Evolutionary conservation across 2,797 vertebrate species (phyloP), one percentile per base, ranked within the genome.

Genomic region (Acanthis flammea): DNA sequence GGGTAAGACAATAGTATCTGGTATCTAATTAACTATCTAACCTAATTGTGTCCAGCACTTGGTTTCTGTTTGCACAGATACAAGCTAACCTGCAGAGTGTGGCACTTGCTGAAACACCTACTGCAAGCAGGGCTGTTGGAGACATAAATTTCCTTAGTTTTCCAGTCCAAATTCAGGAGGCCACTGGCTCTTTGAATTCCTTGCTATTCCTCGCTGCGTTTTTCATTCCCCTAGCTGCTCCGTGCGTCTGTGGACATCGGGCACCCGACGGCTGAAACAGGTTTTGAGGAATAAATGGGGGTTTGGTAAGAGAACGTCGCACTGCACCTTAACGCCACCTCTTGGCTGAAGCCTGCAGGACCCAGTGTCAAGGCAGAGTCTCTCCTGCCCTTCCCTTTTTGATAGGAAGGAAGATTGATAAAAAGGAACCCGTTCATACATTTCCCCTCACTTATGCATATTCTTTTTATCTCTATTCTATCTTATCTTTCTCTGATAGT

Each of bases 301-400:
- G 12, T 37, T 92, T 24, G 48, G 41, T 13, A 12, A n/a, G 28
- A 61, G 33, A 72, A 39, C 10, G 5, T 92, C 96, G 51, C 47
- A 2, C 61, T 97, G 93, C 84, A n/a, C 44, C 94, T 92, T 89
- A 80, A 81, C 81, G 96, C 97, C 97, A 97, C 94, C 97, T 98
- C 92, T 97, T 89, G 97, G 97, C 91, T 85, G 65, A 81, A 90
- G 55, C 77, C 61, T 45, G 93, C 82, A 92, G 88, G 44, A 57
- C 30, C 37, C 33, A 15, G 4, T 1, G n/a, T 7, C n/a, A 19
- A 35, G 58, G 44, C 39, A 41, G 8, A 73, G 17, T 3, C 16
- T 24, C 50, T 66, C 54, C 55, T 42, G 45, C 16, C 37, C 22
- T 62, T 74, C 35, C 5, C 41, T 25, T 63, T 74, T 9, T 14